Percentiles rank a stretch among this genome's conserved stretches.
Conservation (phyloP, 2,797 vertebrate genomes). For the Holocentrus rufus region DNA sequence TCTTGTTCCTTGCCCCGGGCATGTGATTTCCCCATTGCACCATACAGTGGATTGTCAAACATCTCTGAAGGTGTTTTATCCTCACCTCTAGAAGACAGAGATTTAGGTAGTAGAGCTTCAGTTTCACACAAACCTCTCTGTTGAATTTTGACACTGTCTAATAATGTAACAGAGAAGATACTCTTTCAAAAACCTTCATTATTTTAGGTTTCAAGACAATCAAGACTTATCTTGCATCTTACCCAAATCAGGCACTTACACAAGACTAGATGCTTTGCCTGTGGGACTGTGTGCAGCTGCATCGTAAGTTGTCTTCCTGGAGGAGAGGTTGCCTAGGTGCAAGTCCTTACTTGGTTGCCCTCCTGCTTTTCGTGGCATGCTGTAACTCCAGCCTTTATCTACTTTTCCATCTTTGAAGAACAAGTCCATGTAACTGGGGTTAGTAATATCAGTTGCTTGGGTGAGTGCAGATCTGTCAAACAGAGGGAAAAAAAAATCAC, state of each 20-base stretch:
- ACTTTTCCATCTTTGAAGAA: slow-evolving; percentile 72
- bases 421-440: slow-evolving; percentile 89
- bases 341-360: slow-evolving; percentile 77
- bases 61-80: slow-evolving; percentile 84
- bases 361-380: slow-evolving; percentile 79
- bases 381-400: slow-evolving; percentile 87
- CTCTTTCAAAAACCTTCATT: not conserved
- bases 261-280: slow-evolving; percentile 73
- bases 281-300: slow-evolving; percentile 71
- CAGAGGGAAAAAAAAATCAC: slow-evolving; percentile 32
- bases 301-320: slow-evolving; percentile 79
- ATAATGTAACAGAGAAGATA: not conserved
- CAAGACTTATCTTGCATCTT: not conserved
- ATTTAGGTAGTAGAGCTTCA: not conserved
- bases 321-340: slow-evolving; percentile 76
- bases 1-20: slow-evolving; percentile 83
- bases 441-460: slow-evolving; percentile 84
- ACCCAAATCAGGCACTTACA: slow-evolving; percentile 77
- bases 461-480: slow-evolving; percentile 69
- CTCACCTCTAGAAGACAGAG: slow-evolving; percentile 68
- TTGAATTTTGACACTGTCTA: not conserved
- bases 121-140: slow-evolving; percentile 1
- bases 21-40: slow-evolving; percentile 79
- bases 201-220: not conserved
- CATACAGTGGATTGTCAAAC: slow-evolving; percentile 98